A percentile compares a stretch with the other conserved stretches of the same genome.
Conservation (phyloP, 2,113 vertebrate species). For the Pangasianodon hypophthalmus region DNA sequence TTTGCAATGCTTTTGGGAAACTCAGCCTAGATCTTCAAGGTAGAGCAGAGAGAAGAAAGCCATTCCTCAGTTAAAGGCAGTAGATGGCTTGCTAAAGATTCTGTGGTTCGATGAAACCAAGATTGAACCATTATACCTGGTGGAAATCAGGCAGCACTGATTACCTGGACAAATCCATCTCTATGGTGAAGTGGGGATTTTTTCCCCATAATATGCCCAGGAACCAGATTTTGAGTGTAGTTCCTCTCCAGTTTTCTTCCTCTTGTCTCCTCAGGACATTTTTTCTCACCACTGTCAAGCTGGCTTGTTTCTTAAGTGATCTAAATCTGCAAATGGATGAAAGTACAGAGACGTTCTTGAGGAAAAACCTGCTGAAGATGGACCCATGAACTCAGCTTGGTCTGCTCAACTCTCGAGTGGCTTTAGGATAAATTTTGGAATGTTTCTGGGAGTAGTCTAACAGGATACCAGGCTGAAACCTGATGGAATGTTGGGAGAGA, state of each 20-base stretch:
- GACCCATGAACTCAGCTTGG: not conserved
- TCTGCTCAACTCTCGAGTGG: not conserved
- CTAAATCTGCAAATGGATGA: not conserved
- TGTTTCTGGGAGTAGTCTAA: not conserved
- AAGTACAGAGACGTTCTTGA: not conserved
- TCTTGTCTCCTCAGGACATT: too few species aligned
- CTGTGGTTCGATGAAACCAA: not conserved
- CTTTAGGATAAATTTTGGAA: not conserved
- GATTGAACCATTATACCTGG: not conserved
- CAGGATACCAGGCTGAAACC: not conserved
- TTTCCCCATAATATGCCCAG: not conserved
- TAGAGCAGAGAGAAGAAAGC: too few species aligned
- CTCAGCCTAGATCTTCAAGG: too few species aligned
- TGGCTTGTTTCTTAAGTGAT: not conserved
- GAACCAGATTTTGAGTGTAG: too few species aligned
- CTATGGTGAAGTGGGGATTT: not conserved
- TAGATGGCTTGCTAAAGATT: not conserved
- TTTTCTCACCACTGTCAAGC: not conserved
- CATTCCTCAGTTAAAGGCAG: too few species aligned
- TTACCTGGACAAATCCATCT: not conserved
- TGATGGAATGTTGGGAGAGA: not conserved
- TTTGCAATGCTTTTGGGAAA: too few species aligned
- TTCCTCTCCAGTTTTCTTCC: too few species aligned
- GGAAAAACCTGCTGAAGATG: not conserved
- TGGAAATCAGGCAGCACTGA: not conserved